These are phyloP conservation scores for Bufotes viridis DNA, from an alignment of 2,797 vertebrate species.

Conservation along the genomic window DNA sequence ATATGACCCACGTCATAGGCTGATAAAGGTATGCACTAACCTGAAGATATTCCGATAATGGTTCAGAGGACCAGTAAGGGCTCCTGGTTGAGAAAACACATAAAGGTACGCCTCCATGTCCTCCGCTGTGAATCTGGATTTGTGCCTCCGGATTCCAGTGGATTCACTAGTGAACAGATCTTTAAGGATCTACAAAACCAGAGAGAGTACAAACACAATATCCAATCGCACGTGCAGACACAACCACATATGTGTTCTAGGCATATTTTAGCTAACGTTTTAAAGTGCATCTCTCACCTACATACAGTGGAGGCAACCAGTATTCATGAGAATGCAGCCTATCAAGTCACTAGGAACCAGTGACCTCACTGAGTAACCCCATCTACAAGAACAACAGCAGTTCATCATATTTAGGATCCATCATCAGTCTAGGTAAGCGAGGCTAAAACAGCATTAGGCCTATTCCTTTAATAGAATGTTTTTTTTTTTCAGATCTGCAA, in stretches of 20 bases:
- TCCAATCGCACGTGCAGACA: slow-evolving; percentile 4
- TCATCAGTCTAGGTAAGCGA: not conserved
- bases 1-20: not conserved
- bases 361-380: slow-evolving; percentile 10
- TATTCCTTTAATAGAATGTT: not conserved
- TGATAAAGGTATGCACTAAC: slow-evolving; percentile 70
- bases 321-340: not conserved
- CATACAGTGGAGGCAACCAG: slow-evolving; percentile 6
- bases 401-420: slow-evolving; percentile 15
- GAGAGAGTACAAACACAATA: slow-evolving; percentile 42
- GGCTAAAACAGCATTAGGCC: not conserved
- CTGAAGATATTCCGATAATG: slow-evolving; percentile 96
- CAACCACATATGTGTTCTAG: not conserved
- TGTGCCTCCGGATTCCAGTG: slow-evolving; percentile 90
- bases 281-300: slow-evolving; percentile 32
- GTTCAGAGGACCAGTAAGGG: slow-evolving; percentile 92
- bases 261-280: slow-evolving; percentile 5
- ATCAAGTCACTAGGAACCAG: slow-evolving; percentile 1
- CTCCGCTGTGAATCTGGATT: slow-evolving; percentile 87
- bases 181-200: slow-evolving; percentile 83
- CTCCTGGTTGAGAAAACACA: slow-evolving; percentile 93
- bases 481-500: not conserved
- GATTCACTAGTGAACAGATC: slow-evolving; percentile 90
- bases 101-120: slow-evolving; percentile 96
- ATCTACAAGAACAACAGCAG: slow-evolving; percentile 21